Evolutionary conservation across 2,113 vertebrate genomes (phyloP).

Genomic region (Bufo bufo): DNA sequence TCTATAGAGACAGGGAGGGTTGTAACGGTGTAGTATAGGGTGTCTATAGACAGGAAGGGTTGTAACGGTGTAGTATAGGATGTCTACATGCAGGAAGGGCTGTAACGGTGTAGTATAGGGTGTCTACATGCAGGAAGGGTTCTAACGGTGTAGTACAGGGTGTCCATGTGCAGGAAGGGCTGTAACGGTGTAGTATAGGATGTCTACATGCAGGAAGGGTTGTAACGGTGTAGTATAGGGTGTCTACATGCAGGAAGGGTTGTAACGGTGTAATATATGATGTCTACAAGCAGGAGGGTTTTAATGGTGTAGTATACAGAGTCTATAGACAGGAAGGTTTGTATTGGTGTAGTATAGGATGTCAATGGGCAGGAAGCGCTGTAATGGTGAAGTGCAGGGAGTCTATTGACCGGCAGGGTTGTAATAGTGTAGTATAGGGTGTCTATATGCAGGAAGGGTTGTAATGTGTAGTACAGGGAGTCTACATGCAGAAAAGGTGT

Average conservation of each 20-base stretch:
- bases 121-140: neutral
- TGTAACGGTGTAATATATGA: neutral
- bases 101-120: neutral
- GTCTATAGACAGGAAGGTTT: neutral
- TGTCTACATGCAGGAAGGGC: neutral
- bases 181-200: neutral
- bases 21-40: no score
- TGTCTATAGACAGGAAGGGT: neutral
- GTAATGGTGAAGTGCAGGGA: neutral
- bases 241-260: neutral
- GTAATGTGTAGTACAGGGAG: neutral
- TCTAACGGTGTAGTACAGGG: neutral
- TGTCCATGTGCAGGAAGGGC: neutral
- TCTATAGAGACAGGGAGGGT: no score
- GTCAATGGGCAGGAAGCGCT: neutral
- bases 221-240: neutral
- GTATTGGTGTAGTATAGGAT: neutral
- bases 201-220: neutral
- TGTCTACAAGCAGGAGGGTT: no score
- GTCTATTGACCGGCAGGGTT: neutral
- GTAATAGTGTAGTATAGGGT: neutral
- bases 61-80: neutral
- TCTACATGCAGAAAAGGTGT: neutral
- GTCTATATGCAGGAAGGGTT: neutral
- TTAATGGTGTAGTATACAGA: no score